Conservation (phyloP, 2,113 vertebrate genomes). For the Orcinus orca region DNA sequence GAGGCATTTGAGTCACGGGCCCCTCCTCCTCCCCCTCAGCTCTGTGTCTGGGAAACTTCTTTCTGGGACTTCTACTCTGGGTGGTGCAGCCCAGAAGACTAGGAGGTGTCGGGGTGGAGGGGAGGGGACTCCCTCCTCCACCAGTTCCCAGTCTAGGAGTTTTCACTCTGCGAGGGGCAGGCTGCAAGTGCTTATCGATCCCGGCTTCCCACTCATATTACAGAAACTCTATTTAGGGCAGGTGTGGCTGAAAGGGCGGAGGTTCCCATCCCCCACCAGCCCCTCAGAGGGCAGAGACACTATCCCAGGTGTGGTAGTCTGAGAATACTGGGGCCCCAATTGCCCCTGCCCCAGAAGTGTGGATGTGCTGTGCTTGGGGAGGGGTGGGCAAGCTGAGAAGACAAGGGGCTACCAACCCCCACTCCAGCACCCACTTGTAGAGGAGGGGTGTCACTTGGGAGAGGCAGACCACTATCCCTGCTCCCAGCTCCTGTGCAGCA, state of each 20-base stretch:
- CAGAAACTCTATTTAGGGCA: background rate
- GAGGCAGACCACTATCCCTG: background rate
- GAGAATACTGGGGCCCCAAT: background rate
- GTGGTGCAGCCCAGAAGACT: background rate
- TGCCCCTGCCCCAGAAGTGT: background rate
- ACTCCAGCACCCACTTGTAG: background rate
- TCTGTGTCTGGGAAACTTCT: background rate
- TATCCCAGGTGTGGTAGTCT: background rate
- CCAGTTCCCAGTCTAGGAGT: background rate
- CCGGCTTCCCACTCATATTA: fast-evolving
- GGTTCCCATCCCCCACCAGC: fast-evolving
- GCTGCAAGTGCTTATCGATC: too few species aligned
- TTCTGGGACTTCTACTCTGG: background rate
- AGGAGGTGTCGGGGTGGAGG: fast-evolving
- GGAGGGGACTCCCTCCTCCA: background rate
- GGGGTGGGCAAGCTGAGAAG: background rate
- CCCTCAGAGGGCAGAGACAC: background rate
- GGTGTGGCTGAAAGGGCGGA: background rate
- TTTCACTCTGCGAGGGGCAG: background rate
- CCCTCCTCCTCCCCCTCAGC: background rate
- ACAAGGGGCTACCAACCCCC: background rate
- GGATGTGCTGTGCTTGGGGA: background rate
- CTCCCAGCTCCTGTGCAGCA: background rate
- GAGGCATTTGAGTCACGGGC: background rate
- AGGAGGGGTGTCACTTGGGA: background rate